phyloP scores from a whole-genome alignment of 2,888 invertebrate species.

The Lasioglossum villosulum region DNA sequence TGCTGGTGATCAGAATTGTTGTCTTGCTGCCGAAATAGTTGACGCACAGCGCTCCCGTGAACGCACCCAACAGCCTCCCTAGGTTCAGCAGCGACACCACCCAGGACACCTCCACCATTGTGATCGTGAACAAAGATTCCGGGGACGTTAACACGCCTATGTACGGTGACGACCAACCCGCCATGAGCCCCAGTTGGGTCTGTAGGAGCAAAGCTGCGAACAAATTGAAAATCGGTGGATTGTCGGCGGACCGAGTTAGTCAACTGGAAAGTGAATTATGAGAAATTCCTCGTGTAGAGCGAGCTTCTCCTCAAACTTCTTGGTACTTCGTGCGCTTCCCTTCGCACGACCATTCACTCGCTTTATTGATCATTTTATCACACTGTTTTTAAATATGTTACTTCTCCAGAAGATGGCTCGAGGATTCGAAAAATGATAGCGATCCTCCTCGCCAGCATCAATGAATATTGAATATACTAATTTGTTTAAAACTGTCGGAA shows the following conservation, averaged over 20 bases:
- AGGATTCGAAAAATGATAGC: not conserved
- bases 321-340: not conserved
- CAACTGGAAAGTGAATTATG: conserved; percentile 6
- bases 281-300: not conserved
- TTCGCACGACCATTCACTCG: not conserved
- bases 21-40: conserved; percentile 75
- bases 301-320: not conserved
- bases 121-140: conserved; percentile 67
- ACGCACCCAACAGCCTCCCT: conserved; percentile 74
- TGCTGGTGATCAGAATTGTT: conserved; percentile 65
- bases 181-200: conserved; percentile 54
- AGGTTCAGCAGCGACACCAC: conserved; percentile 76
- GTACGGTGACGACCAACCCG: conserved; percentile 78
- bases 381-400: not conserved
- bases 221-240: conserved; percentile 23
- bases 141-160: conserved; percentile 64
- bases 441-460: not conserved
- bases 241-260: not conserved
- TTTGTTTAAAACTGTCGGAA: not conserved
- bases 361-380: not conserved
- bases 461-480: not conserved
- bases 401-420: not conserved
- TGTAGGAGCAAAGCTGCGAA: conserved; percentile 51
- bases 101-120: conserved; percentile 75
- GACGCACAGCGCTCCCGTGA: conserved; percentile 66